Conservation (phyloP, 2,888 invertebrate species). For the Dinocampus coccinellae region DNA sequence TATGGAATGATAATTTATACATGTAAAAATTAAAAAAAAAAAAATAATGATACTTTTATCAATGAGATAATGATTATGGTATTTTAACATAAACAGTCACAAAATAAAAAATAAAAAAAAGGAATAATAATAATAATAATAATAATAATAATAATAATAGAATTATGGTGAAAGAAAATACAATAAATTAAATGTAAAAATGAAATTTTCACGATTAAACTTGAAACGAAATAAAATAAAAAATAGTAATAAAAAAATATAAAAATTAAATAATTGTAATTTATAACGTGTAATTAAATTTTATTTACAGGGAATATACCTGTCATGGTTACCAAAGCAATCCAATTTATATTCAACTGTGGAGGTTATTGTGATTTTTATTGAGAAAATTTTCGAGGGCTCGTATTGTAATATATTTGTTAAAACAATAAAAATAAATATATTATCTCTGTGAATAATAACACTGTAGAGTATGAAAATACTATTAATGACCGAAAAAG, state of each 20-base stretch:
- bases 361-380: neutral
- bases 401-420: neutral
- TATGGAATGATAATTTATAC: neutral
- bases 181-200: neutral
- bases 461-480: neutral
- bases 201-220: no score
- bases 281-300: slow-evolving; percentile 26
- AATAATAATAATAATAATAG: no score
- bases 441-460: neutral
- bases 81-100: no score
- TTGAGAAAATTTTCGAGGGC: neutral
- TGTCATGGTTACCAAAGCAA: neutral
- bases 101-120: no score
- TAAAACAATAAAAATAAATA: neutral
- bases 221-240: no score
- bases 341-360: neutral
- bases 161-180: no score
- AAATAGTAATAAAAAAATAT: no score
- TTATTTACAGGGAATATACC: neutral
- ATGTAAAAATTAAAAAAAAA: neutral
- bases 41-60: neutral
- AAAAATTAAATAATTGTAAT: no score
- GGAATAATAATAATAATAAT: no score
- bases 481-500: neutral
- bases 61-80: neutral